These are phyloP conservation scores for Pachyuromys duprasi DNA, from an alignment of 2,797 vertebrate genomes.

Conservation along the genomic window DNA sequence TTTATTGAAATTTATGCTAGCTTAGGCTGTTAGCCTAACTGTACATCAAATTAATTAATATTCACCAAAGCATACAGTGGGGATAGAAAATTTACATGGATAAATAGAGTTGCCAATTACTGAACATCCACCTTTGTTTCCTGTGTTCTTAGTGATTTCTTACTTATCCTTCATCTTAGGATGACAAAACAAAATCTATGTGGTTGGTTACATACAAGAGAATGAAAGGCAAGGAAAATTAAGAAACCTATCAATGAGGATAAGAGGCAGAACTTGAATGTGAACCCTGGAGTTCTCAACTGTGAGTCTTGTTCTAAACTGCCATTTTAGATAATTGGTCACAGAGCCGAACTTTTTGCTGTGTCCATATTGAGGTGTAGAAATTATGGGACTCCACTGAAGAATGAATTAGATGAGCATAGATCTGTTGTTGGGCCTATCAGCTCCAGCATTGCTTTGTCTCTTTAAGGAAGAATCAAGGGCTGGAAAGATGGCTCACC, in stretches of 20 bases:
- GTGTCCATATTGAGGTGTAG: not conserved
- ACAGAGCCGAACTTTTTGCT: not conserved
- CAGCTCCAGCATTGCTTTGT: not conserved
- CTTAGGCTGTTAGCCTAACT: not conserved
- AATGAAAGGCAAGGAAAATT: not conserved
- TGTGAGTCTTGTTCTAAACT: not conserved
- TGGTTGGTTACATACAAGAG: not conserved
- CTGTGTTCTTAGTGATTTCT: not conserved
- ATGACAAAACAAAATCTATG: not conserved
- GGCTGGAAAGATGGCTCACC: not conserved
- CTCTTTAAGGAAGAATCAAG: conserved; percentile 53
- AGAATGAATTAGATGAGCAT: not conserved
- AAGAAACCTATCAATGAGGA: not conserved
- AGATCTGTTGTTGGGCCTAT: not conserved
- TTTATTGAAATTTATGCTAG: not conserved
- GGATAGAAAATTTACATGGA: not conserved
- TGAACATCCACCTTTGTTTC: not conserved
- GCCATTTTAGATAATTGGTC: not conserved
- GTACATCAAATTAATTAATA: not conserved
- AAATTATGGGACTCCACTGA: not conserved
- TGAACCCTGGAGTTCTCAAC: not conserved
- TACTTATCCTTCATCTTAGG: not conserved
- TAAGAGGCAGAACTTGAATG: not conserved
- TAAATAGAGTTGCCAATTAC: not conserved
- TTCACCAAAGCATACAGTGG: not conserved